These are phyloP conservation scores for Bradypus variegatus DNA, from an alignment of 2,797 vertebrate genomes.

Conservation along the genomic window DNA sequence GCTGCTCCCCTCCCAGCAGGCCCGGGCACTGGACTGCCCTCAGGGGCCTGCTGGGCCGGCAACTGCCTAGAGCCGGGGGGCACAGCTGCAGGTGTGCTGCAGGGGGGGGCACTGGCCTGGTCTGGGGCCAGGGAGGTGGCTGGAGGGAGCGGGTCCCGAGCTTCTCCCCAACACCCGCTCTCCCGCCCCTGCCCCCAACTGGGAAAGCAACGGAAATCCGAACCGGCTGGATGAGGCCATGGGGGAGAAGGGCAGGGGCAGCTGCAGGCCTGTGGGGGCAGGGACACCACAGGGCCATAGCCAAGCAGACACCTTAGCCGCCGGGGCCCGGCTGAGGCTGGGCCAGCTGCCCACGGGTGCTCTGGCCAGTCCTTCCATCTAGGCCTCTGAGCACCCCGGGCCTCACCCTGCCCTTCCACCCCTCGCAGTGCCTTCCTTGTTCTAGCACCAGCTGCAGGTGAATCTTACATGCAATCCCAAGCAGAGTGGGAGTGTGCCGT, in stretches of 20 bases:
- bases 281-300: background rate
- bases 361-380: too few species aligned
- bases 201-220: conserved; percentile 31
- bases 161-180: background rate
- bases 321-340: too few species aligned
- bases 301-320: too few species aligned
- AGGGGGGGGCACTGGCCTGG: background rate
- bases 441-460: background rate
- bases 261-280: conserved; percentile 8
- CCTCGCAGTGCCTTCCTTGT: background rate
- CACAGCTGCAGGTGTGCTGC: background rate
- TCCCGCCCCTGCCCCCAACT: background rate
- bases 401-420: background rate
- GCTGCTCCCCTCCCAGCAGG: background rate
- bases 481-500: background rate
- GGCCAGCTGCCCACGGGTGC: too few species aligned
- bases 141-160: background rate
- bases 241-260: conserved; percentile 42
- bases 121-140: background rate
- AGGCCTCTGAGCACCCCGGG: too few species aligned
- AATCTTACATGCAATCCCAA: background rate
- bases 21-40: background rate
- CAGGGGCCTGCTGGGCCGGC: background rate
- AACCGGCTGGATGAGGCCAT: conserved; percentile 6
- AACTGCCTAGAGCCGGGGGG: background rate